Evolutionary conservation across 2,888 invertebrate species (phyloP).

Genomic region (Heliconius sara): DNA sequence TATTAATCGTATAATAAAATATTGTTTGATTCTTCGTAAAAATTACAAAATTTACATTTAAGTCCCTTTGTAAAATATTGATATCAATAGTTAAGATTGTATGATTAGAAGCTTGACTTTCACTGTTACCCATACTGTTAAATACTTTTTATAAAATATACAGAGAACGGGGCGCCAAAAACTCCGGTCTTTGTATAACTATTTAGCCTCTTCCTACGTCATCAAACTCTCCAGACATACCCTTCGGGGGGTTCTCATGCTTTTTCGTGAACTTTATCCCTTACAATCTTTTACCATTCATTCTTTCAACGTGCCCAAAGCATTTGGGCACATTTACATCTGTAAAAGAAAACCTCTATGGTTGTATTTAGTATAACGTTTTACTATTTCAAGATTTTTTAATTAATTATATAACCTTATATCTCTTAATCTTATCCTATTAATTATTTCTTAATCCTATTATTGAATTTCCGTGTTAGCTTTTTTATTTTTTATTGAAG

Average conservation of each 20-base stretch:
- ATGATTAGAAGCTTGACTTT: neutral
- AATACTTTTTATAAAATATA: no score
- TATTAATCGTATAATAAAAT: neutral
- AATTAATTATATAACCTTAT: neutral
- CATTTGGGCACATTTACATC: neutral
- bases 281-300: no score
- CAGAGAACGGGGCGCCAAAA: no score
- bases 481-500: neutral
- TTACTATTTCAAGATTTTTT: neutral
- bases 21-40: neutral
- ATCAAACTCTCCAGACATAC: no score
- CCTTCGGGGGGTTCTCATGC: no score
- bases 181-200: no score
- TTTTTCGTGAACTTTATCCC: neutral
- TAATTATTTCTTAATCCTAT: no score
- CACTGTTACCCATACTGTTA: no score
- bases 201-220: no score
- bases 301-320: neutral
- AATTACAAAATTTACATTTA: neutral
- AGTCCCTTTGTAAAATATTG: neutral
- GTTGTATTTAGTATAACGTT: neutral
- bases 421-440: no score
- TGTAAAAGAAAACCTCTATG: neutral
- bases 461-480: no score
- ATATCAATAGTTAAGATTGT: neutral